Evolutionary conservation across 2,113 vertebrate species (phyloP).

Genomic region (Tetrao urogallus): DNA sequence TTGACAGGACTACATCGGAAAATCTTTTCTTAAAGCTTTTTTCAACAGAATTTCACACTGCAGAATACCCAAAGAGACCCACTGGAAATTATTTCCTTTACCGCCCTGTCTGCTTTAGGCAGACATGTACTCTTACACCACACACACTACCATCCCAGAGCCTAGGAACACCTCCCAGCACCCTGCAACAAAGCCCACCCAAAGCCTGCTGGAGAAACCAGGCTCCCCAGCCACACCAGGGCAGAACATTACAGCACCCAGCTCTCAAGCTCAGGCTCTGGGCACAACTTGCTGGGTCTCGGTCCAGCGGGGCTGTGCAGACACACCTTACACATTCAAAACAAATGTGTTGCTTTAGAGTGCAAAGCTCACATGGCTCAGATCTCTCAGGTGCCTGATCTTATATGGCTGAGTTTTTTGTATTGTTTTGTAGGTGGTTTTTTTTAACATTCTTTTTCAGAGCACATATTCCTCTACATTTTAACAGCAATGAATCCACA

Average conservation of each 20-base stretch:
- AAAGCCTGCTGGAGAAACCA: neutral
- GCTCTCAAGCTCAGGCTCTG: too few species aligned
- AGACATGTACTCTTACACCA: neutral
- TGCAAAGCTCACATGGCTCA: neutral
- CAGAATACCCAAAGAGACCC: neutral
- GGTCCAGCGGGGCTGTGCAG: neutral
- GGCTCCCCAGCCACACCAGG: neutral
- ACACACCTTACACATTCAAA: neutral
- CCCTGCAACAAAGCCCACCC: neutral
- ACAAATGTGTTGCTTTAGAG: neutral
- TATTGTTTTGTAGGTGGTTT: too few species aligned
- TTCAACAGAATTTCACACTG: neutral
- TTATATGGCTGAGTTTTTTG: too few species aligned
- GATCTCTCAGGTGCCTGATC: neutral
- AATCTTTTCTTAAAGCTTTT: neutral
- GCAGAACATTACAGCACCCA: neutral
- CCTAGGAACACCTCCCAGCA: neutral
- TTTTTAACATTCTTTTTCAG: neutral
- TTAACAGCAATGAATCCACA: neutral
- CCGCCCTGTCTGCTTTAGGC: neutral
- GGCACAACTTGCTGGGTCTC: accelerated
- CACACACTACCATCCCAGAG: neutral
- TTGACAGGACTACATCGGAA: neutral
- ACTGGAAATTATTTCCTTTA: neutral
- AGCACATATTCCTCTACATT: neutral